Evolutionary conservation across 1,140 invertebrate genomes (phyloP).

Genomic region (Vanessa tameamea): DNA sequence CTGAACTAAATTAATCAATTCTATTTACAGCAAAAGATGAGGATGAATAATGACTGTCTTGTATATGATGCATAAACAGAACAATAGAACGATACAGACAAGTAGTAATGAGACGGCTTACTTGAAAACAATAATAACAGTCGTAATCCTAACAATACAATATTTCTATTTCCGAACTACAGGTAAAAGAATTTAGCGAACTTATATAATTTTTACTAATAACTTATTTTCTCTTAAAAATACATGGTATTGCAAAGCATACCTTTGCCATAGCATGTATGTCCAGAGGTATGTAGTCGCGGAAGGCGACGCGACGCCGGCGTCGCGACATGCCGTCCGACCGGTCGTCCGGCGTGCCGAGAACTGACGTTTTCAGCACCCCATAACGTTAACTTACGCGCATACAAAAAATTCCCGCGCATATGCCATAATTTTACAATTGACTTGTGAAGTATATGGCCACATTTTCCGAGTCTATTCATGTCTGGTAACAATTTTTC

Average conservation of each 20-base stretch:
- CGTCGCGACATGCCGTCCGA: constrained; percentile 67
- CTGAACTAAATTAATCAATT: neutral
- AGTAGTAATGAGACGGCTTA: constrained; percentile 12
- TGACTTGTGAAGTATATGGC: constrained; percentile 28
- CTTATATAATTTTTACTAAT: neutral
- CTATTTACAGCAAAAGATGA: neutral
- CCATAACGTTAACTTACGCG: constrained; percentile 38
- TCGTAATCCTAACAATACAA: constrained; percentile 4
- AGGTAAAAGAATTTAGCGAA: neutral
- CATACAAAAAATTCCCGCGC: constrained; percentile 47
- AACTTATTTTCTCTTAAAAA: neutral
- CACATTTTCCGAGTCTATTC: constrained; percentile 10
- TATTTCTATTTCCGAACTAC: constrained; percentile 10
- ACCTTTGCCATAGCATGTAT: constrained; percentile 76
- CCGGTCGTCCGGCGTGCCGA: constrained; percentile 51
- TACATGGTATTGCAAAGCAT: constrained; percentile 30
- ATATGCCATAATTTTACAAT: constrained; percentile 47
- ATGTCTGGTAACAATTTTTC: constrained; percentile 9
- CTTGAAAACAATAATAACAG: constrained; percentile 23
- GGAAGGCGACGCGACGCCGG: constrained; percentile 71
- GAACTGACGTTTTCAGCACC: constrained; percentile 49
- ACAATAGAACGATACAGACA: constrained; percentile 8
- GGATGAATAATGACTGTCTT: neutral
- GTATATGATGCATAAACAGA: neutral
- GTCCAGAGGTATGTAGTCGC: constrained; percentile 76